These are phyloP conservation scores for Arctia plantaginis DNA, from an alignment of 2,888 invertebrate species.

Conservation along the genomic window DNA sequence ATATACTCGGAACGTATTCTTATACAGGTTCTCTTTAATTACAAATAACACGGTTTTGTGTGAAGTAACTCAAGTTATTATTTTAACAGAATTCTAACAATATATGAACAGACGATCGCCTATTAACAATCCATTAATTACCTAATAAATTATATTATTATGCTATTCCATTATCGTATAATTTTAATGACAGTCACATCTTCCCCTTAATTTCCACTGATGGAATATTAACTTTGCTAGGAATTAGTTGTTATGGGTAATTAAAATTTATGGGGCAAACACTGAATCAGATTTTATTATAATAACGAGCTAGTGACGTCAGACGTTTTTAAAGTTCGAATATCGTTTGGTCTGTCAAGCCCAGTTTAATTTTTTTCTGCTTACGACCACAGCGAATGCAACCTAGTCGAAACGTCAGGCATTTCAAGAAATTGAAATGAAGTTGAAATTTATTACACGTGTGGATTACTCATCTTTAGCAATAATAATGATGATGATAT, in stretches of 20 bases:
- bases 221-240: slow-evolving; percentile 17
- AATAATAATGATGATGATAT: too few species aligned
- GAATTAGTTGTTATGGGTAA: slow-evolving; percentile 7
- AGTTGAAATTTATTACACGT: too few species aligned
- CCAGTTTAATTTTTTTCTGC: too few species aligned
- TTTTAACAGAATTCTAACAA: neutral
- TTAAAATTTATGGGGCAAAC: slow-evolving; percentile 11
- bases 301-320: too few species aligned
- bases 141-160: slow-evolving; percentile 13
- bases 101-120: neutral
- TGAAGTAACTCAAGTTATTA: too few species aligned
- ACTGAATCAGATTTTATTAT: neutral
- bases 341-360: neutral
- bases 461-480: too few species aligned
- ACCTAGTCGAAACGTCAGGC: too few species aligned
- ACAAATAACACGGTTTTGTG: too few species aligned
- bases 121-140: slow-evolving; percentile 1
- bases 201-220: slow-evolving; percentile 4
- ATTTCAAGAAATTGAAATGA: too few species aligned
- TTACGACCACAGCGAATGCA: too few species aligned
- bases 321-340: neutral
- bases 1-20: too few species aligned
- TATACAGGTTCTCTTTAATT: too few species aligned
- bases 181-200: slow-evolving; percentile 7
- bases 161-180: slow-evolving; percentile 15